Conservation (phyloP, 2,113 vertebrate species). For the Dasyprocta punctata region DNA sequence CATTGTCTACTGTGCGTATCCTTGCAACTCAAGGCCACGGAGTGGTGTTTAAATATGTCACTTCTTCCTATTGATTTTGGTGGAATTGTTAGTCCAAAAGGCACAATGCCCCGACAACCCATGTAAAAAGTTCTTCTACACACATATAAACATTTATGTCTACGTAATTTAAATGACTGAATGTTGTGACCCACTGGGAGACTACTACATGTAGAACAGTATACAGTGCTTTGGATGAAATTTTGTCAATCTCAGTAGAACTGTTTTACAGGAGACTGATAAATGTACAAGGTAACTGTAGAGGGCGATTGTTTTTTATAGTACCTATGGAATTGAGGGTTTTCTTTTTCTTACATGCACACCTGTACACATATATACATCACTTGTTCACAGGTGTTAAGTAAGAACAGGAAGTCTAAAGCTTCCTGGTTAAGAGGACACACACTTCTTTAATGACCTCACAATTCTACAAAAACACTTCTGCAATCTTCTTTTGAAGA, state of each 20-base stretch:
- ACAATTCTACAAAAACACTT: neutral
- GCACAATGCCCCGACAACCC: fast-evolving
- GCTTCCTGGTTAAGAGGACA: neutral
- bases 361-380: fast-evolving
- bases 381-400: neutral
- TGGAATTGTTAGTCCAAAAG: neutral
- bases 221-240: neutral
- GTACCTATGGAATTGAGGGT: neutral
- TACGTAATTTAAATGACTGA: neutral
- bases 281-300: fast-evolving
- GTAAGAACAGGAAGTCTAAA: neutral
- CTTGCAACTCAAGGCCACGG: neutral
- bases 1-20: neutral
- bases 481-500: neutral
- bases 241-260: neutral
- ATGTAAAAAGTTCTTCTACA: neutral
- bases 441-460: neutral
- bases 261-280: neutral
- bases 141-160: neutral
- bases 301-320: neutral
- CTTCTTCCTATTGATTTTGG: neutral
- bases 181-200: neutral
- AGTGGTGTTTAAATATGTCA: neutral
- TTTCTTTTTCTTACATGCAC: neutral
- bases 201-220: neutral